phyloP scores from a whole-genome alignment of 2,888 invertebrate genomes.

The Helobdella robusta region DNA sequence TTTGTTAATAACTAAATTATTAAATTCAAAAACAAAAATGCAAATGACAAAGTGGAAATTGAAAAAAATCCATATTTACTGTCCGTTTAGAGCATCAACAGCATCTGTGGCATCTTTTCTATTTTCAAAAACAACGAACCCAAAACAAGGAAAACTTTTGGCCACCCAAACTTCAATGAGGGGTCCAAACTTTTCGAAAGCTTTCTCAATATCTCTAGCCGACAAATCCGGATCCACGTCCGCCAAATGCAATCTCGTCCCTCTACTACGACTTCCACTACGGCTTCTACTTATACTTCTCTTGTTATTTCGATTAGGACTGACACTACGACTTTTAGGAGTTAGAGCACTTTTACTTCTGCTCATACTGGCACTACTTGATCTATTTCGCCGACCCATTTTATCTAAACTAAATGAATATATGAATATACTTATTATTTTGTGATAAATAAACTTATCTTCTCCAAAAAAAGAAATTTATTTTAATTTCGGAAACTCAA shows the following conservation, averaged over 20 bases:
- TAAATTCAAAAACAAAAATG: neutral
- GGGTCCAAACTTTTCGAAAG: slow-evolving; percentile 55
- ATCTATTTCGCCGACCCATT: too few species aligned
- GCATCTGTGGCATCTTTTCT: slow-evolving; percentile 62
- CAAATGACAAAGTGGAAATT: neutral
- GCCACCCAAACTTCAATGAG: slow-evolving; percentile 57
- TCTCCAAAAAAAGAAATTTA: too few species aligned
- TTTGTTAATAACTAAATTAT: neutral
- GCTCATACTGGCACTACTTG: too few species aligned
- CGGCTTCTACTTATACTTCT: slow-evolving; percentile 18
- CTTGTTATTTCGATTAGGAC: slow-evolving; percentile 15
- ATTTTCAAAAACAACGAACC: slow-evolving; percentile 56
- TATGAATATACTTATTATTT: too few species aligned
- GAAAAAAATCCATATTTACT: slow-evolving; percentile 47
- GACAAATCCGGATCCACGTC: slow-evolving; percentile 28
- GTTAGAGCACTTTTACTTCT: neutral
- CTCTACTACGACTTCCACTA: neutral
- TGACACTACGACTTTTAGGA: slow-evolving; percentile 9
- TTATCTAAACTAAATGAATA: too few species aligned
- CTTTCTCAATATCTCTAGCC: slow-evolving; percentile 50
- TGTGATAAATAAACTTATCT: too few species aligned
- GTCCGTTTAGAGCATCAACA: slow-evolving; percentile 69
- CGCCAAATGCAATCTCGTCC: slow-evolving; percentile 29
- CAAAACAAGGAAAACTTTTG: slow-evolving; percentile 57
- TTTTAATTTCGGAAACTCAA: too few species aligned